phyloP scores from a whole-genome alignment of 2,888 invertebrate genomes.

The Drosophila stalkeri region DNA sequence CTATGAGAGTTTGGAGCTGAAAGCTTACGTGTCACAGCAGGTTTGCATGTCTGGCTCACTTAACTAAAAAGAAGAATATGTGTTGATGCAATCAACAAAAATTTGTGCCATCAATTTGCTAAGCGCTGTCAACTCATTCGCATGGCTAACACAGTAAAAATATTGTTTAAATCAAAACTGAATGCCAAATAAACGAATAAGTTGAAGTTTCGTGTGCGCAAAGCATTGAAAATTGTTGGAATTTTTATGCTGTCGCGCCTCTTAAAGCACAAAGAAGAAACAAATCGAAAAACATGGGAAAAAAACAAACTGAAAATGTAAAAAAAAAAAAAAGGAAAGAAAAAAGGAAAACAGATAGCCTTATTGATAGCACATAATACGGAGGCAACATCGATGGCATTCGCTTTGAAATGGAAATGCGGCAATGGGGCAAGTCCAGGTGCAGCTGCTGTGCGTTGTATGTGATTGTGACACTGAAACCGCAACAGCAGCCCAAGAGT shows the following conservation, averaged over 20 bases:
- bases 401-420: conserved; percentile 71
- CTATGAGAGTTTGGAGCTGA: neutral
- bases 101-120: conserved; percentile 7
- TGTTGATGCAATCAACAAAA: conserved; percentile 12
- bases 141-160: neutral
- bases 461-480: conserved; percentile 13
- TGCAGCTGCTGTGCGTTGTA: conserved; percentile 12
- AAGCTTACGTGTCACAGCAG: neutral
- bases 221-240: conserved; percentile 36
- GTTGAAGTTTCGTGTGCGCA: conserved; percentile 8
- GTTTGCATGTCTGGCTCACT: conserved; percentile 9
- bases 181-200: conserved; percentile 11
- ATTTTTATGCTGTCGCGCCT: conserved; percentile 26
- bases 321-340: neutral
- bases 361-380: conserved; percentile 8
- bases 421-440: conserved; percentile 26
- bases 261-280: neutral
- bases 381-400: conserved; percentile 15
- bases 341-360: conserved; percentile 11
- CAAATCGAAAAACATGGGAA: neutral
- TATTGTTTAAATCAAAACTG: conserved; percentile 29
- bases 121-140: conserved; percentile 10
- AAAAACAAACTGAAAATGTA: neutral
- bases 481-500: neutral
- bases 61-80: neutral